phyloP scores from a whole-genome alignment of 2,888 invertebrate species.

The Athetis lepigone region DNA sequence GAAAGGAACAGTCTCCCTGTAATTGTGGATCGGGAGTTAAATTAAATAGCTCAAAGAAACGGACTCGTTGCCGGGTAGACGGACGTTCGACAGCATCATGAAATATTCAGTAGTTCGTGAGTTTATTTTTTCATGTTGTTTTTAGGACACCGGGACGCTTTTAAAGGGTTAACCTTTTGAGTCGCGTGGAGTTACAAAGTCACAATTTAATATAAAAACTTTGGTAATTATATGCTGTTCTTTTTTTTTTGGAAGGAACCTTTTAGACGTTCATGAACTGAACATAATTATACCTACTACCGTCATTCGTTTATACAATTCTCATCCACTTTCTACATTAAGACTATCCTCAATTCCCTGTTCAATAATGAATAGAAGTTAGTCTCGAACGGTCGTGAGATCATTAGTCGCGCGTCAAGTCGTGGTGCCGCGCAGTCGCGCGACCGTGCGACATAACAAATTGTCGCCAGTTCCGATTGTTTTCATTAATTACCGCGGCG shows the following conservation, averaged over 20 bases:
- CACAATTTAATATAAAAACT: slow-evolving; percentile 24
- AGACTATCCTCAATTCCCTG: slow-evolving; percentile 5
- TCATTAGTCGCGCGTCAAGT: slow-evolving; percentile 46
- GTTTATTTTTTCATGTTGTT: slow-evolving; percentile 61
- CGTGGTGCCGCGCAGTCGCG: slow-evolving; percentile 36
- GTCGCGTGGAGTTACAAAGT: slow-evolving; percentile 24
- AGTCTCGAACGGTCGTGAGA: slow-evolving; percentile 1
- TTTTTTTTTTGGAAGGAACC: background rate
- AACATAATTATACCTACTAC: background rate
- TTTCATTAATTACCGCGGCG: slow-evolving; percentile 57
- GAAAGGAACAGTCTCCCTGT: slow-evolving; percentile 76
- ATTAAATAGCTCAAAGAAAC: slow-evolving; percentile 78
- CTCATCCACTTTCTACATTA: too few species aligned
- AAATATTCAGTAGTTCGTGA: slow-evolving; percentile 62
- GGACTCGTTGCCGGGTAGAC: slow-evolving; percentile 62
- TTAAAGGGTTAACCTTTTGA: slow-evolving; percentile 38
- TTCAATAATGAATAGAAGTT: slow-evolving; percentile 10
- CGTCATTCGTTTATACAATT: background rate
- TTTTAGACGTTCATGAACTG: slow-evolving; percentile 11
- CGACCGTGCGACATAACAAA: slow-evolving; percentile 41
- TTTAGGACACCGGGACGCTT: slow-evolving; percentile 28
- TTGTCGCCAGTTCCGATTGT: slow-evolving; percentile 40
- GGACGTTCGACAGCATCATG: slow-evolving; percentile 43
- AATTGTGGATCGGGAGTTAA: slow-evolving; percentile 81
- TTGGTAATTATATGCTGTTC: slow-evolving; percentile 9